Percentiles rank a stretch among this genome's conserved stretches.
Conservation (phyloP, 2,888 invertebrate species). For the Caenorhabditis sp. region DNA sequence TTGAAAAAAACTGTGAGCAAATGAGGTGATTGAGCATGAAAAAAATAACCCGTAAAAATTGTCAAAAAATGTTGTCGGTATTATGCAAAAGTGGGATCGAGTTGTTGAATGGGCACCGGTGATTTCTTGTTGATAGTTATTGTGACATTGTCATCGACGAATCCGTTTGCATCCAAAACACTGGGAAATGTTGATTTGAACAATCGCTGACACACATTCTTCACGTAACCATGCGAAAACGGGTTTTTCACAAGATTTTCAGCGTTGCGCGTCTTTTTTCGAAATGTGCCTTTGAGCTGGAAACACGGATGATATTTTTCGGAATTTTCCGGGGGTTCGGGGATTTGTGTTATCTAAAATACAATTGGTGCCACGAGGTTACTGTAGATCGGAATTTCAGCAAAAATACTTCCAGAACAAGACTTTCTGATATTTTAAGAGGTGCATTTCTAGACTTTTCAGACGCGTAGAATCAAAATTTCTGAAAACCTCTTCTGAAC, state of each 20-base stretch:
- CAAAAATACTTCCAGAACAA: no score
- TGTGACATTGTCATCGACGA: conserved; percentile 9
- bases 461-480: no score
- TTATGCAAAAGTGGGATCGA: neutral
- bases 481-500: no score
- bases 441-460: no score
- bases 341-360: no score
- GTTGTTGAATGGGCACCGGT: neutral
- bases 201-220: conserved; percentile 10
- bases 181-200: conserved; percentile 32
- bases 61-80: neutral
- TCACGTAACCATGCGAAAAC: conserved; percentile 22
- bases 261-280: conserved; percentile 20
- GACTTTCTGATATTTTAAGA: no score
- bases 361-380: no score
- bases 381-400: no score
- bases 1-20: neutral
- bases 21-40: neutral
- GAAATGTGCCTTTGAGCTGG: conserved; percentile 40
- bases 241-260: conserved; percentile 26
- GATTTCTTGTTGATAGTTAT: neutral
- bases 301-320: conserved; percentile 4
- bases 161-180: conserved; percentile 28
- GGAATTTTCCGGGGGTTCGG: no score
- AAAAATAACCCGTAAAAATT: neutral